phyloP scores from a whole-genome alignment of 2,888 invertebrate species.

The Smittia aterrima region DNA sequence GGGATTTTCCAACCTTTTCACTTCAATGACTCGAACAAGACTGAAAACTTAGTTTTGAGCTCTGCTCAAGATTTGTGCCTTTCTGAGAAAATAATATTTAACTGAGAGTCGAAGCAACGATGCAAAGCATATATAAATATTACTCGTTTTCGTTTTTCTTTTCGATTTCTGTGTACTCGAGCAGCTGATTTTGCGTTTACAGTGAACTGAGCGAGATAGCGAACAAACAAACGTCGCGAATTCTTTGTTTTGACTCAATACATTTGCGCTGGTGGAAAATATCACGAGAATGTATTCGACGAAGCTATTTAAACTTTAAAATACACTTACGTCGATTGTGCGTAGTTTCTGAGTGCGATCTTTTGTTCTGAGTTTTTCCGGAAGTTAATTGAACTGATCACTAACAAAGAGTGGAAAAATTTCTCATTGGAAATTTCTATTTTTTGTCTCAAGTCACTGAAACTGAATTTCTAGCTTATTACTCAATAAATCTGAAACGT shows the following conservation, averaged over 20 bases:
- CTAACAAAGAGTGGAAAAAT: slow-evolving; percentile 16
- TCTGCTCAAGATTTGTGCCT: slow-evolving; percentile 21
- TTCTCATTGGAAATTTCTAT: background rate
- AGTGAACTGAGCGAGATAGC: slow-evolving; percentile 45
- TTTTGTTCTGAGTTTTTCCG: slow-evolving; percentile 39
- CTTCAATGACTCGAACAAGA: slow-evolving; percentile 34
- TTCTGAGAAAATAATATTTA: slow-evolving; percentile 10
- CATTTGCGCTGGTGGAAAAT: background rate
- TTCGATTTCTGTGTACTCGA: slow-evolving; percentile 50
- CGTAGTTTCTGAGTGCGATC: background rate
- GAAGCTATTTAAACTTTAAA: slow-evolving; percentile 3
- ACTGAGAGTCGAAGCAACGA: slow-evolving; percentile 1
- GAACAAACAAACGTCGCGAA: slow-evolving; percentile 44
- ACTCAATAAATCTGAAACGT: no score
- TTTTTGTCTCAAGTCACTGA: no score
- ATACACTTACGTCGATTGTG: background rate
- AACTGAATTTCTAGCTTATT: no score
- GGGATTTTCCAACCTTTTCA: slow-evolving; percentile 34
- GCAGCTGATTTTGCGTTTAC: slow-evolving; percentile 53
- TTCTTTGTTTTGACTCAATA: slow-evolving; percentile 33
- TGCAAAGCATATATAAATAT: background rate
- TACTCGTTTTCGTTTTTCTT: slow-evolving; percentile 43
- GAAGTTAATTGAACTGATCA: slow-evolving; percentile 34
- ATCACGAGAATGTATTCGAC: background rate
- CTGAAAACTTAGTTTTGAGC: slow-evolving; percentile 17